Evolutionary conservation across 1,140 invertebrate genomes (phyloP).

Genomic region (Drosophila ambigua): DNA sequence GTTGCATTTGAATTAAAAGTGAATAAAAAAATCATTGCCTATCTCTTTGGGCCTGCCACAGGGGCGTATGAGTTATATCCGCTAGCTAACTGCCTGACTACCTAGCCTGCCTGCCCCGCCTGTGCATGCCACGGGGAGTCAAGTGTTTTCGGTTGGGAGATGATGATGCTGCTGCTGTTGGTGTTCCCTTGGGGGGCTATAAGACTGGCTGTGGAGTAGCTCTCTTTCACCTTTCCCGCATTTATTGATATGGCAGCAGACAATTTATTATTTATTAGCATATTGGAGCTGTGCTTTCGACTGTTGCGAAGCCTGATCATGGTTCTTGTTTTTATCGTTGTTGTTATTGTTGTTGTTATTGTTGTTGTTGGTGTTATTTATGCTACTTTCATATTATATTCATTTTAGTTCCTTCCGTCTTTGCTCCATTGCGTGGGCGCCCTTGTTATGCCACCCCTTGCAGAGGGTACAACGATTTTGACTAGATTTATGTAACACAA

Average conservation of each 20-base stretch:
- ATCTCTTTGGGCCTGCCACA: conserved; percentile 26
- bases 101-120: background rate
- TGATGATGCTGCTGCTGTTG: background rate
- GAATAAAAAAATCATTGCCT: conserved; percentile 48
- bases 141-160: too few species aligned
- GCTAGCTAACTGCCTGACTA: conserved; percentile 37
- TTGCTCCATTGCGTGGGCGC: conserved; percentile 41
- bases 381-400: conserved; percentile 78
- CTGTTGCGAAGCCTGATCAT: conserved; percentile 28
- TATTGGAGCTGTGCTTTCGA: conserved; percentile 47
- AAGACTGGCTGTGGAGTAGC: background rate
- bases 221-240: conserved; percentile 23
- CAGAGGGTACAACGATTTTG: conserved; percentile 12
- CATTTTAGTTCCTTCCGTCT: conserved; percentile 66
- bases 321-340: conserved; percentile 39
- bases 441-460: conserved; percentile 32
- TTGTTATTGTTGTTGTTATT: conserved; percentile 35
- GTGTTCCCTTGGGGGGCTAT: background rate
- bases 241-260: conserved; percentile 79
- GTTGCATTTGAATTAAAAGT: conserved; percentile 54
- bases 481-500: too few species aligned
- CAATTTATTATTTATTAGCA: conserved; percentile 81
- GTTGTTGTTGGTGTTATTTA: conserved; percentile 69
- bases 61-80: conserved; percentile 55
- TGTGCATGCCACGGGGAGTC: too few species aligned